Base-by-base conservation (phyloP, 2,888 invertebrate genomes). In the Lepidocyrtoides sp. region DNA sequence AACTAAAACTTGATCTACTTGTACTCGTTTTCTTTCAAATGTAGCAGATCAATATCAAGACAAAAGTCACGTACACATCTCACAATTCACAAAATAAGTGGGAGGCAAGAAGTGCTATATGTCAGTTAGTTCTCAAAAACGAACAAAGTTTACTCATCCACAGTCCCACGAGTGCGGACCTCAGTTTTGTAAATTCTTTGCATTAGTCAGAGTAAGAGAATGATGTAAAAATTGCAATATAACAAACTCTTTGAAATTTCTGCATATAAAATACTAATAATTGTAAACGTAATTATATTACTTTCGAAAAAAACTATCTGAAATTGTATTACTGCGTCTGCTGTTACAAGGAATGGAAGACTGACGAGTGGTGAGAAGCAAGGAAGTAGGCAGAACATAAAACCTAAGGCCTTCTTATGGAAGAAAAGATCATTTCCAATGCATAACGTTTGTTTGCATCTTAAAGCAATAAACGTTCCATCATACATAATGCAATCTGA, bases 1-100 rank as follows among this genome's bases (percentile, higher is more conserved):
- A 57, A 60, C 36, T 60, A 36, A 60, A 60, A 41, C 32, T 60
- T 60, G 81, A 57, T 81, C 81, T 41, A 60, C 81, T 81, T 81
- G 60, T 54, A 20, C 23, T 41, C 69, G 5, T 48, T 48, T 75
- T 75, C 26, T 48, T 75, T 75, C 44, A 48, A 75, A 69, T 63
- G 1, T 17, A 17, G 10, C 5, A 41, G 7, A 20, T 41, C 41
- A 44, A 20, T 20, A 23, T 17, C 23, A 14, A 44, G 44, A 48
- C 4, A 20, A 10, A 48, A 75, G 72, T 75, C 72, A 75, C 72
- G 72, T 75, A 75, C 72, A 75, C 72, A 48, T 26, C 44, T 14
- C 2, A 48, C 4, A 57, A 57, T 57, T n/a, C 57, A 57, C 20
- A 32, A 2, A 20, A 3, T 1, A 3, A 20, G 14, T 20, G 12